Conservation (phyloP, 2,797 vertebrate genomes). For the Toxotes lorentzi region DNA sequence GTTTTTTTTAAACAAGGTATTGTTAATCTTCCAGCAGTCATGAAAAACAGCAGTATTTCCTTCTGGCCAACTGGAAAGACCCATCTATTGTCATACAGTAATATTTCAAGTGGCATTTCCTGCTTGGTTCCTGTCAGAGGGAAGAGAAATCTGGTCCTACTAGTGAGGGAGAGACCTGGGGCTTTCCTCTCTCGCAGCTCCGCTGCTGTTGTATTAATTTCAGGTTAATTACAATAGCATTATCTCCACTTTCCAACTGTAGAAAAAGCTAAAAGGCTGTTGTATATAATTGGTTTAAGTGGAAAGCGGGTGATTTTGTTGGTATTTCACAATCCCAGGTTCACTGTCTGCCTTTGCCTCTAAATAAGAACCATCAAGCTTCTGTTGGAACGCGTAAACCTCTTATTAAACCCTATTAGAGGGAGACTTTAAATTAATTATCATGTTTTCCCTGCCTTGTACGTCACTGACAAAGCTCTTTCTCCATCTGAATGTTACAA, state of each 20-base stretch:
- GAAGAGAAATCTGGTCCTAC: constrained; percentile 23
- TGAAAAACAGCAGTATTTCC: constrained; percentile 61
- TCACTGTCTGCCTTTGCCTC: constrained; percentile 47
- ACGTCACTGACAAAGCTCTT: constrained; percentile 39
- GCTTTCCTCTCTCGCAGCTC: constrained; percentile 35
- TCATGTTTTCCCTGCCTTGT: constrained; percentile 48
- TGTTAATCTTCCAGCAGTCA: constrained; percentile 57
- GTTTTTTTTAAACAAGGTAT: constrained; percentile 8
- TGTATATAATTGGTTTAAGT: constrained; percentile 71
- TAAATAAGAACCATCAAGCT: constrained; percentile 66
- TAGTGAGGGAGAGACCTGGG: constrained; percentile 22
- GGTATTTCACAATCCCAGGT: constrained; percentile 53
- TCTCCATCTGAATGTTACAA: constrained; percentile 22
- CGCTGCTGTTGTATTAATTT: constrained; percentile 60
- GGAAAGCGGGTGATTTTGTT: constrained; percentile 51
- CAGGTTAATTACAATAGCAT: constrained; percentile 73
- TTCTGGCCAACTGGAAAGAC: constrained; percentile 44
- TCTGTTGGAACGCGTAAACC: constrained; percentile 61
- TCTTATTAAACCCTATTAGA: constrained; percentile 75
- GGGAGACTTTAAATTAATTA: constrained; percentile 67
- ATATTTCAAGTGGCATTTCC: constrained; percentile 66
- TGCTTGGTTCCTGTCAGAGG: constrained; percentile 51
- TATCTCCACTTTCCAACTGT: constrained; percentile 56
- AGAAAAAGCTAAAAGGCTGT: constrained; percentile 71
- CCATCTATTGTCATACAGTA: constrained; percentile 63